Conservation (phyloP, 2,888 invertebrate species). For the Conops quadrifasciatus region DNA sequence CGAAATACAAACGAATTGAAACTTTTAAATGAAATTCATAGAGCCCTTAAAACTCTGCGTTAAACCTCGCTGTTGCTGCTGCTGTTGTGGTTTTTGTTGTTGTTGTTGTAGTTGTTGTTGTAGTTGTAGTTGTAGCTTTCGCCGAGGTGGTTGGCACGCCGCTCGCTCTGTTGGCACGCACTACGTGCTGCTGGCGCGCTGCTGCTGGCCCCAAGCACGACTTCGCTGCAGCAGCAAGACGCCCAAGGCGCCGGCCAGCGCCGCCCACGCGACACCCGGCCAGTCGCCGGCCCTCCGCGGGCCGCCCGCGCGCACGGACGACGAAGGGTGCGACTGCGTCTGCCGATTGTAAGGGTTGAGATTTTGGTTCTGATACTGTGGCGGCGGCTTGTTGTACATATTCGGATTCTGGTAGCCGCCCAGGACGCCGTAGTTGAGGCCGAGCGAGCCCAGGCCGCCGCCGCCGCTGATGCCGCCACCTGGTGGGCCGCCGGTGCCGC, state of each 20-base stretch:
- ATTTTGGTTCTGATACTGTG: constrained; percentile 59
- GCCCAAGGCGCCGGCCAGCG: constrained; percentile 20
- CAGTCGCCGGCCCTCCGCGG: constrained; percentile 23
- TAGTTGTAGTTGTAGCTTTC: not conserved
- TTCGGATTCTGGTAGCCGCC: constrained; percentile 62
- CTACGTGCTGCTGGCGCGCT: constrained; percentile 44
- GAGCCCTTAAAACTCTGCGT: too few relatives aligned
- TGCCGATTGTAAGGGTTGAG: constrained; percentile 63
- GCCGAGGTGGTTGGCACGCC: not conserved
- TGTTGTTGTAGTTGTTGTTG: not conserved
- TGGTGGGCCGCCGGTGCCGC: constrained; percentile 63
- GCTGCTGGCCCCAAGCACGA: constrained; percentile 38
- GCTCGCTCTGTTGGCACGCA: constrained; percentile 17
- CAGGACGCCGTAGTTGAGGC: constrained; percentile 50
- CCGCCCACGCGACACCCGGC: constrained; percentile 21
- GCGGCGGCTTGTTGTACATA: constrained; percentile 64
- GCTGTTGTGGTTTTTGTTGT: not conserved
- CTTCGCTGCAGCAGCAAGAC: constrained; percentile 34
- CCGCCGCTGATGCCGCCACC: constrained; percentile 57
- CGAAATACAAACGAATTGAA: not conserved
- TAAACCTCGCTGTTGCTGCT: too few relatives aligned
- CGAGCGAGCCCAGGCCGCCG: constrained; percentile 56
- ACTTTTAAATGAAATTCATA: too few relatives aligned
- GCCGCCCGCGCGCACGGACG: constrained; percentile 38
- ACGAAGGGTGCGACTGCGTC: constrained; percentile 61